Base-by-base conservation (phyloP, 2,113 vertebrate species). In the Lota lota region DNA sequence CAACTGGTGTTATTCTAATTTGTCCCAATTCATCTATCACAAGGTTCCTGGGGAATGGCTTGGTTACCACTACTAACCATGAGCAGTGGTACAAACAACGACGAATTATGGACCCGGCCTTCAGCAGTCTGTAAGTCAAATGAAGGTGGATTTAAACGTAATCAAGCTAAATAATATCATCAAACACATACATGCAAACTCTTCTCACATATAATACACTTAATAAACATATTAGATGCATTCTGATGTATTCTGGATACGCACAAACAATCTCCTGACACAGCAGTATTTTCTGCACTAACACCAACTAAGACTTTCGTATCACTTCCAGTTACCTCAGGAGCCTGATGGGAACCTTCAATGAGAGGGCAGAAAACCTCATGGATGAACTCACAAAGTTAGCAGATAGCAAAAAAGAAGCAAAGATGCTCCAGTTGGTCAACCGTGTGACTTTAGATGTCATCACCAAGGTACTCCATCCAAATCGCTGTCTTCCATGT, bases 11-110 rank as follows among this genome's bases (percentile, higher is more conserved):
- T 14, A 56, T n/a, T 60, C 8, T 20, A 47, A 60, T 60, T 59
- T 60, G 20, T 60, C 12, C 2, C 56, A 5, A 58, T 58, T 61
- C 3, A 50, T 1, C 21, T 4, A n/a, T 50, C 36, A 28, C 1
- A 51, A 98, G 96, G 80, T 95, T 95, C 70, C 64, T 98, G 0
- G 96, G 96, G 62, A 93, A 88, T 28, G 93, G 95, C 22, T 80
- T 98, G 79, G 28, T 93, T 57, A 93, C 94, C 0, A 92, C 90
- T 19, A 71, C 4, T 0, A 72, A 96, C 80, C 91, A 97, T 1
- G 92, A 95, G 2, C 77, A 78, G 1, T 98, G 97, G 97, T 93
- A 88, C 77, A 95, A 93, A 67, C 97, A 98, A 75, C 87, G 95
- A 1, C 88, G 87, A 8, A 91, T 97, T 71, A 94, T 98, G 91